These are phyloP conservation scores for Gryllus bimaculatus DNA, from an alignment of 1,140 invertebrate species.

Conservation along the genomic window DNA sequence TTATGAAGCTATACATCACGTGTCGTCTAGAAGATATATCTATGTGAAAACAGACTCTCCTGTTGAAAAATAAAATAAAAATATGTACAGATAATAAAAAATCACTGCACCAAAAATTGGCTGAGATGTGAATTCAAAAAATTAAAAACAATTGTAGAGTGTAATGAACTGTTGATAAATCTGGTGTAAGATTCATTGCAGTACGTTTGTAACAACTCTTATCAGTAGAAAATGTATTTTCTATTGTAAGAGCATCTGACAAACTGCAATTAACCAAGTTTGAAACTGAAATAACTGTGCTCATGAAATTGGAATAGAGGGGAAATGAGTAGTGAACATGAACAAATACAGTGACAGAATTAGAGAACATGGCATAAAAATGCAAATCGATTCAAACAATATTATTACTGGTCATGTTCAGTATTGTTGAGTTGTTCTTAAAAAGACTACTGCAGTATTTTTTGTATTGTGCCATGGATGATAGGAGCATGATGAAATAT, in stretches of 20 bases:
- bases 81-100: not conserved
- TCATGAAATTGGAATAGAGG: not conserved
- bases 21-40: not conserved
- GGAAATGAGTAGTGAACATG: not conserved
- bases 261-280: not conserved
- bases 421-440: not conserved
- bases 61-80: not conserved
- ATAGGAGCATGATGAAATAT: not conserved
- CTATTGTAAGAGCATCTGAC: not conserved
- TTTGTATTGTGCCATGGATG: not conserved
- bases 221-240: not conserved
- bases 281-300: not conserved
- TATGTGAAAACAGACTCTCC: not conserved
- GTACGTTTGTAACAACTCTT: not conserved
- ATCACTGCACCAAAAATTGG: not conserved
- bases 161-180: not conserved
- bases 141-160: not conserved
- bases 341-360: not conserved
- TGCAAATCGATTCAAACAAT: not conserved
- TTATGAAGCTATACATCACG: not conserved
- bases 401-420: constrained; percentile 1
- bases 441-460: not conserved
- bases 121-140: not conserved
- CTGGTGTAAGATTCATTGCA: not conserved
- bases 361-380: not conserved